Base-by-base conservation (phyloP, 2,113 vertebrate genomes). In the Copsychus sechellarum region DNA sequence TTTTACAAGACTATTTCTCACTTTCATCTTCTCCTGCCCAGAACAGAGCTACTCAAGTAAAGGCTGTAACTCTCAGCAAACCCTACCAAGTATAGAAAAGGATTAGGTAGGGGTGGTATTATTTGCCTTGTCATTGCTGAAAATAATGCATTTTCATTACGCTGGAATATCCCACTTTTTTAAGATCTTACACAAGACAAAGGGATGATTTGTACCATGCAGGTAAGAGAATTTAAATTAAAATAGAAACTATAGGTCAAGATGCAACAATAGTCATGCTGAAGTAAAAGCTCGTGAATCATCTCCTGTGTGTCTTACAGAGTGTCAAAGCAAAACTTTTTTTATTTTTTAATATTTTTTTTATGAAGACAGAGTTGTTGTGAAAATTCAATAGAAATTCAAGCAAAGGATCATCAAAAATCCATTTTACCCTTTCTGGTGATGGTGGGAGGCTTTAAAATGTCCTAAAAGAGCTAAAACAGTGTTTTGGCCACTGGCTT, bases 1-100 rank as follows among this genome's bases (percentile, higher is more conserved):
- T 92, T 81, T 84, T 87, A 74, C 36, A 61, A 69, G 71, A 83
- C 53, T 53, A 18, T 92, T 83, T 96, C 57, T 86, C 66, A 88
- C 79, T 80, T 92, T 47, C 23, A 34, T 90, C 67, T 73, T 73
- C 40, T 76, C 43, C 36, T 70, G 67, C 50, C 64, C 29, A 54
- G 72, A 93, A 61, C 17, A 72, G 38, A 76, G 33, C 48, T 66
- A 66, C 40, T 61, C 53, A 73, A 56, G 38, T 48, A 69, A 79
- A 80, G 38, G 23, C 76, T 86, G 34, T 87, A 92, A 73, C n/a
- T 85, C 33, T 36, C 51, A 93, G 33, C 54, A 92, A 87, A 64
- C 40, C 19, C 15, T 83, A 38, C 15, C 64, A 86, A 81, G 29
- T 56, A 43, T 40, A 67, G 61, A 57, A 81, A 79, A 65, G 28